A percentile compares a stretch with the other conserved stretches of the same genome.
phyloP scores from a whole-genome alignment of 92 coral and sea anemone genomes.

The Umimayanthus chanpuru region DNA sequence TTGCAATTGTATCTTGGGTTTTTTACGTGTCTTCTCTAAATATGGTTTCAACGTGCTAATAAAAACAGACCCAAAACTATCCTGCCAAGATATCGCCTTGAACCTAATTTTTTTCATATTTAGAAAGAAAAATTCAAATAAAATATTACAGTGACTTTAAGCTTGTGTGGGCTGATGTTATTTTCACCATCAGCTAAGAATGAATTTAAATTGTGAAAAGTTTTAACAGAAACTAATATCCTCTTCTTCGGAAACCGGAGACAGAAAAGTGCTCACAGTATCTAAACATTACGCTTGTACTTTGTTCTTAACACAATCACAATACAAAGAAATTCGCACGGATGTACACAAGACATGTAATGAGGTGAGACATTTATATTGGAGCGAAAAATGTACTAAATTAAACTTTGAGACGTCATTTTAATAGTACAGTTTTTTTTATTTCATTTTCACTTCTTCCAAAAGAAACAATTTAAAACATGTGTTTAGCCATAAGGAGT shows the following conservation, averaged over 20 bases:
- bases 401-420: too few species aligned
- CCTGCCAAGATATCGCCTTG: background rate
- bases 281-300: background rate
- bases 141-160: background rate
- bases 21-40: background rate
- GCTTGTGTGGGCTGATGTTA: too few species aligned
- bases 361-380: background rate
- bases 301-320: background rate
- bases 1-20: too few species aligned
- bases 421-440: background rate
- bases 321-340: background rate
- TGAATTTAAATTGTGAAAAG: background rate
- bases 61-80: background rate
- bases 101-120: too few species aligned
- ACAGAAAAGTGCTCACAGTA: conserved; percentile 2
- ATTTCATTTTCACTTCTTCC: background rate
- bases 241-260: conserved; percentile 30
- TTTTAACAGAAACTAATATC: background rate
- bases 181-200: background rate
- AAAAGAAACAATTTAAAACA: too few species aligned
- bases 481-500: background rate
- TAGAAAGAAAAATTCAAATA: too few species aligned
- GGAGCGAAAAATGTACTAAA: background rate
- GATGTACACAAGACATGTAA: background rate
- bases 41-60: background rate